Evolutionary conservation across 1,140 invertebrate genomes (phyloP), one percentile per base, ranked within the genome.

Genomic region (Ceratosolen solmsi): DNA sequence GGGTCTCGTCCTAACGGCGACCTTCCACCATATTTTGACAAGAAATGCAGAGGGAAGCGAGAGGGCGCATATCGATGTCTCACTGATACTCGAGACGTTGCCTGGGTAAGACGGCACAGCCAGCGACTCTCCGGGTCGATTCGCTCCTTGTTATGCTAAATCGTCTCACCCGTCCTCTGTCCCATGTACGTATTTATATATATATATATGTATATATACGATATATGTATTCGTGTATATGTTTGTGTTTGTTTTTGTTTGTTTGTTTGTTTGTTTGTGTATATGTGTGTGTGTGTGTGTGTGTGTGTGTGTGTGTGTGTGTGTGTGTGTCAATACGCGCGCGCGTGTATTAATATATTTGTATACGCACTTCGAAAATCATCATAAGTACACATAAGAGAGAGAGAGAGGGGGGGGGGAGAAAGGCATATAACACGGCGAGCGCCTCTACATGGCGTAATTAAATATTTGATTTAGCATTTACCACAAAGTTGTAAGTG

Each of bases 81-180:
- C 87, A 87, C 86, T 86, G 87, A 86, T 86, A 88, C 88, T 90
- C 87, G 88, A 89, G 88, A 89, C 89, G 84, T 36, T 4, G 74
- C 4, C 46, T 2, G 17, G 49, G 9, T 27, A n/a, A 54, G 30
- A 33, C 25, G 30, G 49, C 17, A 17, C 22, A 15, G 9, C 25
- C 1, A 49, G 15, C 38, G 15, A 1, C 13, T 36, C n/a, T n/a
- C n/a, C 51, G 4, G 1, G 0, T 71, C 41, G n/a, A 22, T 73
- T 60, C 56, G 2, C n/a, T 60, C n/a, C 56, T 56, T 87, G 89
- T 91, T 91, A 91, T 91, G 90, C 88, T 91, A 91, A 91, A 90
- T 90, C 88, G 88, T 90, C 89, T 91, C n/a, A n/a, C 91, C 90
- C 88, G 89, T 88, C 90, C 90, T 87, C 89, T 88, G 86, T 83